Evolutionary conservation across 2,113 vertebrate genomes (phyloP), one percentile per base, ranked within the genome.

Genomic region (Ia io): DNA sequence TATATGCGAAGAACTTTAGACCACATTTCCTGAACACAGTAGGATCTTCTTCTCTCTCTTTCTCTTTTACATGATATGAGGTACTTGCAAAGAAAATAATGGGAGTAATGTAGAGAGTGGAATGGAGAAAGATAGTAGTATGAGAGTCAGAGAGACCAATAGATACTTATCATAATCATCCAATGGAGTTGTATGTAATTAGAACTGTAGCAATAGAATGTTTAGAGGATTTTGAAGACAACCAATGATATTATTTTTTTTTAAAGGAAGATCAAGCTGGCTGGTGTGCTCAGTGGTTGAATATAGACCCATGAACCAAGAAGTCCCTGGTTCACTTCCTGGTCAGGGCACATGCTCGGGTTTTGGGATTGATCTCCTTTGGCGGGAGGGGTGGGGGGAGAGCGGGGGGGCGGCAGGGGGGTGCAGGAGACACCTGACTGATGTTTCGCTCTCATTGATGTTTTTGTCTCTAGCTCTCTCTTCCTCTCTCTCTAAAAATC

Each of bases 311-410:
- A 61, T 11, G 23, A 12, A 3, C 25, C 25, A 61, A 61, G 59
- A 28, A 61, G 25, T 61, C 3, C 56, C 25, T 12, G 25, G 23
- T 61, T 61, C 10, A 5, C 9, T 28, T 61, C 23, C 59, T 61
- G 59, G 3, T 59, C 56, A 59, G 56, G 56, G 22, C 22, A 59
- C 56, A 59, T 59, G 56, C 56, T 59, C 1, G 3, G 25, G 59
- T 61, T 61, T 61, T 28, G 59, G 25, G 23, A 61, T 61, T 61
- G 59, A 61, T 28, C 25, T 61, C 25, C 59, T 61, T 28, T 61
- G 59, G 3, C 5, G 51, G 4, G 59, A 10, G 3, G 3, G 23
- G 3, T 6, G 17, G 4, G 59, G 25, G 3, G 3, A n/a, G n/a
- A n/a, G n/a, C n/a, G n/a, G n/a, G n/a, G n/a, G n/a, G n/a, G n/a